These are phyloP conservation scores for Chymomyza amoena DNA, from an alignment of 2,888 invertebrate species.

Conservation along the genomic window DNA sequence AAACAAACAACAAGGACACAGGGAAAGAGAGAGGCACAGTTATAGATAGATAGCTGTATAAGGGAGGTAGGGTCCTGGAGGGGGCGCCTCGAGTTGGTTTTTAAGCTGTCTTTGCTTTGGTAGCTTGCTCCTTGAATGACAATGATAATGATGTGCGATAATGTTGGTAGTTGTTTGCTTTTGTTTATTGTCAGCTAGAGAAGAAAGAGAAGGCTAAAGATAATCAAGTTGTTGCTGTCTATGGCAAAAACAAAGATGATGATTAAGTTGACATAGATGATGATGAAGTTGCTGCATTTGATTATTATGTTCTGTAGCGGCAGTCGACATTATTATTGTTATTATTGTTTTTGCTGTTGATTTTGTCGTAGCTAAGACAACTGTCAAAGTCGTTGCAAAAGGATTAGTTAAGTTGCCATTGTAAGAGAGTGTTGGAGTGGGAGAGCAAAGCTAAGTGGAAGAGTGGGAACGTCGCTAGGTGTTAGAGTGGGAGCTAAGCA, in stretches of 20 bases:
- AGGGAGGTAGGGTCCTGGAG: no score
- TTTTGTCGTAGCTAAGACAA: conserved; percentile 37
- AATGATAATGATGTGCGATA: conserved; percentile 72
- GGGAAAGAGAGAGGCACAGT: background rate
- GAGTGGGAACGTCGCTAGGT: no score
- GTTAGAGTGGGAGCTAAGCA: no score
- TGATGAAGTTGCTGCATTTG: background rate
- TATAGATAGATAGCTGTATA: background rate
- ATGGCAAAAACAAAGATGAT: background rate
- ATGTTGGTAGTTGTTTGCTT: conserved; percentile 57
- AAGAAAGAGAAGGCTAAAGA: background rate
- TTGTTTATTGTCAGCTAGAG: conserved; percentile 44
- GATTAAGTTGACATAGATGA: background rate
- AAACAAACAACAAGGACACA: conserved; percentile 36
- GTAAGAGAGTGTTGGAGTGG: background rate
- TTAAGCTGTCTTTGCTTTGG: background rate
- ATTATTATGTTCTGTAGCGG: background rate
- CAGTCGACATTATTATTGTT: conserved; percentile 7
- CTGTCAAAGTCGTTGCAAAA: conserved; percentile 39
- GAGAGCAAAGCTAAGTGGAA: background rate
- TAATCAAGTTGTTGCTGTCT: background rate
- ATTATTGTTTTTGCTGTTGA: conserved; percentile 32
- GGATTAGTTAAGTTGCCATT: conserved; percentile 43
- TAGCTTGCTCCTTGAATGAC: conserved; percentile 54
- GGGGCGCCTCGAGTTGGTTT: conserved; percentile 3